Evolutionary conservation across 2,113 vertebrate genomes (phyloP).

Genomic region (Lasiurus cinereus): DNA sequence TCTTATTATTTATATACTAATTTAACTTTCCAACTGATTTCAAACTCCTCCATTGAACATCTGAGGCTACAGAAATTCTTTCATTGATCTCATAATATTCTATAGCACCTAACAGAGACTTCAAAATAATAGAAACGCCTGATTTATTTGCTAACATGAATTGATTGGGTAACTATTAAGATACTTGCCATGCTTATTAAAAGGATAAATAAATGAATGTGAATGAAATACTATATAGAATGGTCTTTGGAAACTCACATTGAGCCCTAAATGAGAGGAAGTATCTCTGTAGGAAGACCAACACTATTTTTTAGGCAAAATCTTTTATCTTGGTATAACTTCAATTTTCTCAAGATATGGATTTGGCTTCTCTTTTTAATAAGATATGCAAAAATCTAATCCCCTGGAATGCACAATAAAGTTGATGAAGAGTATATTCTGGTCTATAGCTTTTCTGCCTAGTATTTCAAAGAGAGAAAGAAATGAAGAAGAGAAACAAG

Average conservation of each 20-base stretch:
- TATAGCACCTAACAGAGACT: neutral
- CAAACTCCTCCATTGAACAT: neutral
- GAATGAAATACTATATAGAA: neutral
- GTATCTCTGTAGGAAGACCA: neutral
- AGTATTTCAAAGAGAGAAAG: neutral
- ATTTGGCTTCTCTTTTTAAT: slow-evolving; percentile 31
- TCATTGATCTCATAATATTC: neutral
- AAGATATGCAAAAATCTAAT: neutral
- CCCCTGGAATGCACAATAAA: neutral
- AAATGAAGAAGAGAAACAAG: neutral
- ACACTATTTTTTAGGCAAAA: neutral
- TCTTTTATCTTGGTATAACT: neutral
- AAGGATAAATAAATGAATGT: slow-evolving; percentile 10
- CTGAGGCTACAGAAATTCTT: neutral
- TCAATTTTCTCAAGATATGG: neutral
- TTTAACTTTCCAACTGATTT: slow-evolving; percentile 36
- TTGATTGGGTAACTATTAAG: neutral
- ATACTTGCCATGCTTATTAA: neutral
- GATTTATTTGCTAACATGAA: neutral
- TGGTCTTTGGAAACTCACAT: neutral
- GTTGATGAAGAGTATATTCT: neutral
- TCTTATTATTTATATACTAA: slow-evolving; percentile 3
- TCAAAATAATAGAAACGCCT: neutral
- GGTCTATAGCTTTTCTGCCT: neutral
- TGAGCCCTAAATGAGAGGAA: neutral